Base-by-base conservation (phyloP, 2,888 invertebrate genomes). In the Drosophila pseudotalamancana region DNA sequence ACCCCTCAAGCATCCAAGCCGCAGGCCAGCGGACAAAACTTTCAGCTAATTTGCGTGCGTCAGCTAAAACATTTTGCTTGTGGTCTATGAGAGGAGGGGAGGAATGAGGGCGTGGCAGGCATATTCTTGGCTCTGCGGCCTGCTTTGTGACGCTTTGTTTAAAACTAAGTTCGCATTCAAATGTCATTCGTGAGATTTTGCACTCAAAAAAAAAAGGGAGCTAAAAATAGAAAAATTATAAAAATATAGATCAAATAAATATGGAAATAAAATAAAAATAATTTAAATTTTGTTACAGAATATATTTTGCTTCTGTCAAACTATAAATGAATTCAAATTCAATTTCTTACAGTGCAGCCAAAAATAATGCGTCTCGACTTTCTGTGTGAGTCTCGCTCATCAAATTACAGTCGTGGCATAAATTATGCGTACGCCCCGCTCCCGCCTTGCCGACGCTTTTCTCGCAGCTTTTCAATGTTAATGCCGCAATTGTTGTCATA, bases 151-250 rank as follows among this genome's bases (percentile, higher is more conserved):
- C 63, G 68, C 49, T 70, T 72, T 74, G 72, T 78, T 84, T 54
- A 46, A 61, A 82, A 82, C 79, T 68, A 78, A 85, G 82, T 75
- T 82, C 65, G 34, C 66, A 82, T 86, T 83, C 77, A 86, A 82
- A 77, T 83, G 87, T 80, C 82, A 86, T 83, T 82, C 77, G 84
- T 39, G 83, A 76, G 45, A 25, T 12, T 4, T 9, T 25, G 6
- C 29, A 59, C 59, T 45, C 4, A 4, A 16, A 14, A n/a, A 46
- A 54, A 8, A 2, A 11, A 3, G 9, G n/a, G n/a, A n/a, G n/a
- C n/a, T n/a, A n/a, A n/a, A n/a, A n/a, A n/a, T 8, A 25, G 19
- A n/a, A 1, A 6, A 18, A 1, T 6, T 9, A 0, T 4, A 0
- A 1, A 27, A 21, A 4, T 8, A 21, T 3, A 16, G 11, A 12